Evolutionary conservation across 2,797 vertebrate genomes (phyloP).

Genomic region (Acanthiza pusilla): DNA sequence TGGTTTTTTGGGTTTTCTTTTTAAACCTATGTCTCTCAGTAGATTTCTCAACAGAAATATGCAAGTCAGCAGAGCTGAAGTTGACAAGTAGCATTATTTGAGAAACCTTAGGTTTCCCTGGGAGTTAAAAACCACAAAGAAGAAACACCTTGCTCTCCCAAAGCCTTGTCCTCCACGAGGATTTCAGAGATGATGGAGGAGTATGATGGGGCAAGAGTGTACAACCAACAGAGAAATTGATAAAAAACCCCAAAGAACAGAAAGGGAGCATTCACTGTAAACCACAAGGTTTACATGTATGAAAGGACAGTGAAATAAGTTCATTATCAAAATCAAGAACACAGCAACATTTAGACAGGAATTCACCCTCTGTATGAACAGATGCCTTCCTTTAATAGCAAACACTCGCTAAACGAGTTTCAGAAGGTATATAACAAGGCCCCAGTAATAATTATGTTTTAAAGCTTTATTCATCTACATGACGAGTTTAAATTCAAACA

Average conservation of each 20-base stretch:
- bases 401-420: constrained; percentile 50
- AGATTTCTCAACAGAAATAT: not conserved
- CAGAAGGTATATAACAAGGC: not conserved
- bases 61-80: not conserved
- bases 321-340: constrained; percentile 15
- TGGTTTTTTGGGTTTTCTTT: not conserved
- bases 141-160: not conserved
- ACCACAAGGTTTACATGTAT: not conserved
- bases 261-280: not conserved
- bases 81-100: not conserved
- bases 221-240: not conserved
- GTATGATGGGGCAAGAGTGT: not conserved
- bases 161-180: not conserved
- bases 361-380: not conserved
- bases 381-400: not conserved
- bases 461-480: constrained; percentile 34
- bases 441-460: constrained; percentile 19
- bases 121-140: not conserved
- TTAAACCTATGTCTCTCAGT: not conserved
- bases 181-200: not conserved
- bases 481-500: constrained; percentile 47
- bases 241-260: not conserved
- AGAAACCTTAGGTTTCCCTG: not conserved
- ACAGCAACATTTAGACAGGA: constrained; percentile 28
- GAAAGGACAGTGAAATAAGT: not conserved